Conservation (phyloP, 2,888 invertebrate species). For the Phyllotreta striolata region DNA sequence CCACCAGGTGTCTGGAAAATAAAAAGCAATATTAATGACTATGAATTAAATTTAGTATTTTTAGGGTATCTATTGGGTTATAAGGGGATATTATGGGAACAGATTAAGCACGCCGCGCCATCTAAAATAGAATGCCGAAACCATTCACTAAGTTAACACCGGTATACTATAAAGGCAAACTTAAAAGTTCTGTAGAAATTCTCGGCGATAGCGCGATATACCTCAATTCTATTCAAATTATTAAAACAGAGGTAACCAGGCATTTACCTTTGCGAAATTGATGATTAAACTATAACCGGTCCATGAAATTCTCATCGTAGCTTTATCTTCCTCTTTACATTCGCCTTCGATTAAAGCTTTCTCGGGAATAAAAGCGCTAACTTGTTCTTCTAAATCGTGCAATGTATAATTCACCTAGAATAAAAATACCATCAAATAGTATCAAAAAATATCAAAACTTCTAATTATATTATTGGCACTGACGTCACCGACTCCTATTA, state of each 20-base stretch:
- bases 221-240: too few relatives aligned
- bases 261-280: conserved; percentile 79
- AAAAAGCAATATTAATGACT: background rate
- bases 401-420: conserved; percentile 57
- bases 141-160: too few relatives aligned
- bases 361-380: conserved; percentile 78
- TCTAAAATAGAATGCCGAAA: too few relatives aligned
- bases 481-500: too few relatives aligned
- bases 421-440: conserved; percentile 9
- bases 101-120: too few relatives aligned
- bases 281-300: conserved; percentile 77
- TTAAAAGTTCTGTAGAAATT: too few relatives aligned
- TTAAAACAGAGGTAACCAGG: background rate
- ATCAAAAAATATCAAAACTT: background rate
- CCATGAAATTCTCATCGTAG: conserved; percentile 77
- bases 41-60: too few relatives aligned
- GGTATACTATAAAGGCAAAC: too few relatives aligned
- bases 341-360: conserved; percentile 76
- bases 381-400: conserved; percentile 61
- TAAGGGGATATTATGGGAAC: too few relatives aligned
- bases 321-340: conserved; percentile 78
- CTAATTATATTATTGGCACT: too few relatives aligned
- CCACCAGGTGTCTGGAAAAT: conserved; percentile 81
- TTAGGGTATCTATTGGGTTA: too few relatives aligned
- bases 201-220: too few relatives aligned